These are phyloP conservation scores for Drosophila lacteicornis DNA, from an alignment of 1,140 invertebrate species.

Conservation along the genomic window DNA sequence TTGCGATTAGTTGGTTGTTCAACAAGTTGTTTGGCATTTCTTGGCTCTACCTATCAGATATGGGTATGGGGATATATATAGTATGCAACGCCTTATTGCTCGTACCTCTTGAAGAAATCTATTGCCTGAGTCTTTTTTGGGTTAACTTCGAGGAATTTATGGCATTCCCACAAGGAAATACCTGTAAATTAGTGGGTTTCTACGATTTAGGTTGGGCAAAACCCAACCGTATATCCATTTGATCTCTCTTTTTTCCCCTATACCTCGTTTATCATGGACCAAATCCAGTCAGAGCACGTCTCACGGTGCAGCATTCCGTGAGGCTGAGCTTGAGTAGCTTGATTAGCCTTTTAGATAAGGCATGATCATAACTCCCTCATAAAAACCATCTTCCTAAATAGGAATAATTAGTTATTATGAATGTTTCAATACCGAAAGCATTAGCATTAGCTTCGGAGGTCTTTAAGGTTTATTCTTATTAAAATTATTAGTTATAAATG, in stretches of 20 bases:
- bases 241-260: too few relatives aligned
- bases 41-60: constrained; percentile 9
- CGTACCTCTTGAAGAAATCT: background rate
- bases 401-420: background rate
- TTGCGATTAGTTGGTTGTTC: constrained; percentile 32
- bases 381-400: background rate
- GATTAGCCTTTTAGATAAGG: too few relatives aligned
- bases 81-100: background rate
- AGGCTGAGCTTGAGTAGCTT: too few relatives aligned
- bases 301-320: too few relatives aligned
- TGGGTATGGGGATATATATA: background rate
- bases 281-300: too few relatives aligned
- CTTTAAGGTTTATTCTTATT: background rate
- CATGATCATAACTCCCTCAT: too few relatives aligned
- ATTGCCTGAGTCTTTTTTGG: background rate
- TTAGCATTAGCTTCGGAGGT: background rate
- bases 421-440: background rate
- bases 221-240: too few relatives aligned
- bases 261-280: too few relatives aligned
- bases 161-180: background rate
- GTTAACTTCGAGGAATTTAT: background rate
- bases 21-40: constrained; percentile 58
- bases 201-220: too few relatives aligned
- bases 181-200: background rate
- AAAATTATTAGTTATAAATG: background rate